Percentiles rank a stretch among this genome's conserved stretches.
phyloP scores from a whole-genome alignment of 2,113 vertebrate genomes.

The Philantomba maxwellii region DNA sequence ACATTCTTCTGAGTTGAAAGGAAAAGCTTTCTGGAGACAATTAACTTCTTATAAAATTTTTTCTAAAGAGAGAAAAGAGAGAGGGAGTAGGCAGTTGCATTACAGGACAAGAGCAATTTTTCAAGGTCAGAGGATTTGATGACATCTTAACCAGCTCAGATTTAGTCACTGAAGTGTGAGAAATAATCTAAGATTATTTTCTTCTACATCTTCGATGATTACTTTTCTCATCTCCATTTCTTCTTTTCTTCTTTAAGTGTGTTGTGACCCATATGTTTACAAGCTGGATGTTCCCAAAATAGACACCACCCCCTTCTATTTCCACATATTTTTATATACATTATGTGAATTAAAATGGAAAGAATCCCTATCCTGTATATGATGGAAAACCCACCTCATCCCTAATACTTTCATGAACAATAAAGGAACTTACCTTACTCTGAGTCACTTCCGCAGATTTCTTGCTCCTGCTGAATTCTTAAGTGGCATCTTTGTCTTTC shows the following conservation, averaged over 20 bases:
- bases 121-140: background rate
- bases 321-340: background rate
- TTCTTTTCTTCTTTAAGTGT: background rate
- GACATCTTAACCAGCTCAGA: background rate
- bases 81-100: background rate
- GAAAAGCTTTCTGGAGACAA: background rate
- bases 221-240: background rate
- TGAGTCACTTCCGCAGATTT: background rate
- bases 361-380: background rate
- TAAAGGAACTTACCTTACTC: background rate
- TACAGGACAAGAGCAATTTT: background rate
- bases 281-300: background rate
- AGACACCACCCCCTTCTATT: background rate
- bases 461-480: background rate
- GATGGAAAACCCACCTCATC: background rate
- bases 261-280: background rate
- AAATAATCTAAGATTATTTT: background rate
- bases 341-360: background rate
- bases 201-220: background rate
- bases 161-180: background rate
- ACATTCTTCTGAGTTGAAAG: background rate
- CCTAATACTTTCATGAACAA: background rate
- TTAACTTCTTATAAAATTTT: background rate
- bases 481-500: background rate
- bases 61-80: background rate